Base-by-base conservation (phyloP, 2,113 vertebrate species). In the Salvator merianae region DNA sequence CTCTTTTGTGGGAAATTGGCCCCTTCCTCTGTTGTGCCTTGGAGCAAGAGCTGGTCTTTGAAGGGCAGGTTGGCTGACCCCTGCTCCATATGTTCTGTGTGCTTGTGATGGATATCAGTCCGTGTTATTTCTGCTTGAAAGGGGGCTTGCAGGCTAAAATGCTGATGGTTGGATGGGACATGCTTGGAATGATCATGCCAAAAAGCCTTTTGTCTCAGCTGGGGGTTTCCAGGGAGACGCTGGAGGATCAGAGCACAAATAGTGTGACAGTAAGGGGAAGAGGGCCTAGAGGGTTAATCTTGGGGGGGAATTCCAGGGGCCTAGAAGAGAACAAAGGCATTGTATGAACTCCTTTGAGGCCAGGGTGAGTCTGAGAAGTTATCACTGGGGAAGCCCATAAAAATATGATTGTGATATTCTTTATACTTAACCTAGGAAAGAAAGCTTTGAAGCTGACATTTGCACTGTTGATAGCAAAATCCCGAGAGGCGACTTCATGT, bases 261-360 rank as follows among this genome's bases (percentile, higher is more conserved):
- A 38, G 79, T 81, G 79, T 24, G 26, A 38, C 79, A 81, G 68
- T 14, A 14, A 34, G 68, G 8, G 26, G 26, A 28, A 26, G 22
- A 53, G 24, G 32, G 32, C 68, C 50, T 36, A 14, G 4, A 66
- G 66, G 68, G 79, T 34, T 81, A 72, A 81, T 59, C 68, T 38
- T 53, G 47, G 50, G 68, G 65, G 24, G 66, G 32, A 10, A 81
- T 38, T 81, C 68, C 32, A 81, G 55, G 68, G 32, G 14, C 28
- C 36, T 81, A 50, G 66, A 71, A 36, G 26, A 55, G 79, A 70
- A 70, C 79, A 81, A 81, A 71, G 66, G 47, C 28, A 81, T 38
- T 20, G 26, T 34, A 38, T 34, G 32, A 59, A 71, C 32, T 71
- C 68, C n/a, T 79, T 72, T 59, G 50, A 71, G 68, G 79, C 43